Evolutionary conservation across 2,888 invertebrate species (phyloP).

Genomic region (Elysia crispata): DNA sequence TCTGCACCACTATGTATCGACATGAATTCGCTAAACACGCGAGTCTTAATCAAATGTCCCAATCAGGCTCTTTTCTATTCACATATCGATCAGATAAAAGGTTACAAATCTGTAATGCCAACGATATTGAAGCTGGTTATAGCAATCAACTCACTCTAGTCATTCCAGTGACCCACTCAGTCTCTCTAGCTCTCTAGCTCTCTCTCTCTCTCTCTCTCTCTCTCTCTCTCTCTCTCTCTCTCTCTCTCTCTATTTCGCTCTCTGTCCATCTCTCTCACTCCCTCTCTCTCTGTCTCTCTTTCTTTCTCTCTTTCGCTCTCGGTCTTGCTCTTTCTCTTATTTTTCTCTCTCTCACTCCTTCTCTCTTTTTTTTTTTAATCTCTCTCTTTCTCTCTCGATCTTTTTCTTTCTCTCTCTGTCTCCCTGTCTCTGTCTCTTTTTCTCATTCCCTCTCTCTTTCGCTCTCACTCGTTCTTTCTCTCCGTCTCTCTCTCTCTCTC

Average conservation of each 20-base stretch:
- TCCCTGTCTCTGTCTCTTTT: conserved; percentile 29
- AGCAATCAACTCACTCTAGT: no score
- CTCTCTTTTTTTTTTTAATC: conserved; percentile 5
- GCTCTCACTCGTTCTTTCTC: conserved; percentile 10
- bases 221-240: conserved; percentile 34
- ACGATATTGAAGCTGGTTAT: no score
- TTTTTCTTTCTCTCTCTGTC: conserved; percentile 24
- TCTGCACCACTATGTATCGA: no score
- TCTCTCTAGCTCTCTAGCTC: conserved; percentile 17
- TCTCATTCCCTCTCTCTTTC: conserved; percentile 24
- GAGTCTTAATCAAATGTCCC: neutral
- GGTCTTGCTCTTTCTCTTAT: conserved; percentile 12
- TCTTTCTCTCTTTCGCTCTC: conserved; percentile 10
- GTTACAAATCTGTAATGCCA: no score
- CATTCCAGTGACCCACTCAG: no score
- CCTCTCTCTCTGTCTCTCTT: neutral
- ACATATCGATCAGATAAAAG: no score
- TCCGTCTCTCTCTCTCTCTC: neutral
- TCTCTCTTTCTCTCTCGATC: conserved; percentile 21
- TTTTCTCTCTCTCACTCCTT: conserved; percentile 29
- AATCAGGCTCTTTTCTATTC: no score
- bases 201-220: conserved; percentile 28
- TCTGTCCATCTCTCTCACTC: neutral
- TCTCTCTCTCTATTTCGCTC: conserved; percentile 25
- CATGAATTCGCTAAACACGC: no score